Evolutionary conservation across 1,140 invertebrate genomes (phyloP).

Genomic region (Olivierus martensii): DNA sequence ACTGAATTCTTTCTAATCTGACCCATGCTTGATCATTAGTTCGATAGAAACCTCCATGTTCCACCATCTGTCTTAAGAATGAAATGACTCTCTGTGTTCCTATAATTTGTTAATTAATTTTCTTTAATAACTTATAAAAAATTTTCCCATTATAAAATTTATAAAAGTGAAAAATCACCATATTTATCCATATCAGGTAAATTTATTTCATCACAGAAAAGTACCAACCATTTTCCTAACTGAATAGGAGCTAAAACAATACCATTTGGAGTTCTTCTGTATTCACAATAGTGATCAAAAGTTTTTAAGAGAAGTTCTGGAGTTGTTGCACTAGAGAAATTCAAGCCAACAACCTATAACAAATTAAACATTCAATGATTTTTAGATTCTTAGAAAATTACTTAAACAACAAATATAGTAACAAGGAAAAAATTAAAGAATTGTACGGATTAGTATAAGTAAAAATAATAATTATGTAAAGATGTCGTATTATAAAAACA

Average conservation of each 20-base stretch:
- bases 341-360: slow-evolving; percentile 73
- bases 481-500: too few species aligned
- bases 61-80: slow-evolving; percentile 92
- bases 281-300: slow-evolving; percentile 99
- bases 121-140: background rate
- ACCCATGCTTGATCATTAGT: slow-evolving; percentile 95
- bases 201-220: slow-evolving; percentile 99
- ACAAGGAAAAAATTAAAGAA: too few species aligned
- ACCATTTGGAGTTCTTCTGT: slow-evolving; percentile 88
- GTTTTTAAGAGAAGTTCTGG: slow-evolving; percentile 96
- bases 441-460: too few species aligned
- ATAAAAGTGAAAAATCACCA: slow-evolving; percentile 34
- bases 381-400: too few species aligned
- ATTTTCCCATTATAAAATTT: background rate
- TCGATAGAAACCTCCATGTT: slow-evolving; percentile 73
- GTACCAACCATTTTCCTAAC: slow-evolving; percentile 94
- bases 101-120: slow-evolving; percentile 15
- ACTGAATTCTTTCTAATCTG: slow-evolving; percentile 92
- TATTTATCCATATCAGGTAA: slow-evolving; percentile 98
- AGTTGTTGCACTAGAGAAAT: slow-evolving; percentile 97
- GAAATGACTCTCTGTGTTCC: slow-evolving; percentile 94
- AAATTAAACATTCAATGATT: slow-evolving; percentile 1
- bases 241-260: slow-evolving; percentile 87
- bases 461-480: too few species aligned
- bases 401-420: too few species aligned